Conservation (phyloP, 2,113 vertebrate species). For the Pionites leucogaster region DNA sequence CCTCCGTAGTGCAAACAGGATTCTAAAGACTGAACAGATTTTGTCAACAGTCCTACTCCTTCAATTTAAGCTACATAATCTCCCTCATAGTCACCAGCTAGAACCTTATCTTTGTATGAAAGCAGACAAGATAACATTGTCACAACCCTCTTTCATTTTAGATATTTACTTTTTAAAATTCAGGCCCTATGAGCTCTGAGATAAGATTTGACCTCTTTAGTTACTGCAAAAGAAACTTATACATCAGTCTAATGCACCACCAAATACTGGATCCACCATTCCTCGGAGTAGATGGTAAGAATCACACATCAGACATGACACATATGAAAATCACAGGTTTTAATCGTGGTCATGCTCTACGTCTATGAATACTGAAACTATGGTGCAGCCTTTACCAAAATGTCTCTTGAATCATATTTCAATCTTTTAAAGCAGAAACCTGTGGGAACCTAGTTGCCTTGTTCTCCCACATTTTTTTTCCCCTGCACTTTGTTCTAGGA, state of each 20-base stretch:
- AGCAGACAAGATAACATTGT: background rate
- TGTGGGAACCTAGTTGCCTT: background rate
- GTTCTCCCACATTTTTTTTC: background rate
- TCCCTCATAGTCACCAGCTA: background rate
- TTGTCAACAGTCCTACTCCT: background rate
- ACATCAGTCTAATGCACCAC: background rate
- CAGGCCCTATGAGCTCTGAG: background rate
- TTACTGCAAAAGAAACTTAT: background rate
- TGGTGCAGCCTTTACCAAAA: background rate
- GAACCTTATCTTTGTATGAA: background rate
- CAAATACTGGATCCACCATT: background rate
- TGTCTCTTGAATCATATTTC: background rate
- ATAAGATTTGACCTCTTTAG: background rate
- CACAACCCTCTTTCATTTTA: background rate
- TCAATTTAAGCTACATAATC: conserved; percentile 3
- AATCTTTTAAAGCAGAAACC: background rate
- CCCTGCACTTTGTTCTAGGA: background rate
- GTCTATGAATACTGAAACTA: background rate
- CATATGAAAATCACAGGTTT: background rate
- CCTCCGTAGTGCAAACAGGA: background rate
- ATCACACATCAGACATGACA: background rate
- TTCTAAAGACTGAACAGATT: background rate
- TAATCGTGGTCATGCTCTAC: background rate
- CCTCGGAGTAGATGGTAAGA: background rate
- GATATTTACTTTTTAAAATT: background rate